A percentile compares a stretch with the other conserved stretches of the same genome.
Conservation (phyloP, 2,888 invertebrate genomes). For the Catocala sponsa region DNA sequence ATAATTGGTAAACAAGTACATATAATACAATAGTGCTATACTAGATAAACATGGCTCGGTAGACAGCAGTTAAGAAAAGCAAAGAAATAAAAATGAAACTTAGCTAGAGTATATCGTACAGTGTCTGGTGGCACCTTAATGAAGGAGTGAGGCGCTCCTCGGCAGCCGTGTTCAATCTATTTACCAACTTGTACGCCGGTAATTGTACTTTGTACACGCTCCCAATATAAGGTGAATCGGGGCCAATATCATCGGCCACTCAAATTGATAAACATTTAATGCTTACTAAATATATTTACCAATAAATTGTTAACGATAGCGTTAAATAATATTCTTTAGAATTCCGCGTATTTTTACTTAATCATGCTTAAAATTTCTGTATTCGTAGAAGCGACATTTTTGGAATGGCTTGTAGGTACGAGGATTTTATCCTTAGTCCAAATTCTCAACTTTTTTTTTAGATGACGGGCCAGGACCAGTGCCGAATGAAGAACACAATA, state of each 20-base stretch:
- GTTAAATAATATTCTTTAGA: not conserved
- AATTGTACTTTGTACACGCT: constrained; percentile 45
- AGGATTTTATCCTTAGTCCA: too few relatives aligned
- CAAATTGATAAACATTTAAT: constrained; percentile 1
- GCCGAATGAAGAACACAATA: too few relatives aligned
- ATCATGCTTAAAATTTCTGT: not conserved
- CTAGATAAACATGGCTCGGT: too few relatives aligned
- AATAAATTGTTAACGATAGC: not conserved
- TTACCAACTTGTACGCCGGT: constrained; percentile 49
- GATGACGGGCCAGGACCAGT: too few relatives aligned
- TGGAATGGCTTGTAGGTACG: too few relatives aligned
- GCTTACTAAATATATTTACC: not conserved
- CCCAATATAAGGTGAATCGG: constrained; percentile 12
- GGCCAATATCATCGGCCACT: constrained; percentile 7
- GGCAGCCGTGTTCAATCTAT: constrained; percentile 48
- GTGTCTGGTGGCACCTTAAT: constrained; percentile 12
- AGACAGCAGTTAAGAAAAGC: not conserved
- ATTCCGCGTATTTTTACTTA: not conserved
- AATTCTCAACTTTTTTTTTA: too few relatives aligned
- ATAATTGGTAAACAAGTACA: too few relatives aligned
- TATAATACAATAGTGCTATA: too few relatives aligned
- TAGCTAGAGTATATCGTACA: not conserved
- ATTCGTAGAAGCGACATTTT: not conserved
- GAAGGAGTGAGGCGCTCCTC: constrained; percentile 15
- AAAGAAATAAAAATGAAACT: not conserved